Percentiles rank a stretch among this genome's conserved stretches.
Evolutionary conservation across 2,797 vertebrate species (phyloP).

Genomic region (Anomalospiza imberbis): DNA sequence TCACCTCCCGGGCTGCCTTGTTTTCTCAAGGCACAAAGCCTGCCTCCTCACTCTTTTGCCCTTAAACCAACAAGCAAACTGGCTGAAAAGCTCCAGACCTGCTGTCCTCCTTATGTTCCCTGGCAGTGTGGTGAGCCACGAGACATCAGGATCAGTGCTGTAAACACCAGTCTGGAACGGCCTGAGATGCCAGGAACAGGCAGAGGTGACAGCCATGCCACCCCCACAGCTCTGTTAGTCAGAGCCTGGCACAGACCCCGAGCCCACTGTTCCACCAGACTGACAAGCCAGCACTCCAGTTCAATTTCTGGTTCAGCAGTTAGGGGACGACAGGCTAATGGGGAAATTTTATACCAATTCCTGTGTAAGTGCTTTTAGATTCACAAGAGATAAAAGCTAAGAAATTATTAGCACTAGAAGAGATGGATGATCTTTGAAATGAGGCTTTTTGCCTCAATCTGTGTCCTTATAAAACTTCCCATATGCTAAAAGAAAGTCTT

Average conservation of each 20-base stretch:
- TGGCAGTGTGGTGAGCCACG: accelerated
- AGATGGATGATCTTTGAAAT: conserved; percentile 1
- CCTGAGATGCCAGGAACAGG: background rate
- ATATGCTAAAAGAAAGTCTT: background rate
- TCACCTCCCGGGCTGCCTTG: background rate
- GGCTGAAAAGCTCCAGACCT: background rate
- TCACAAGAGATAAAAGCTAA: background rate
- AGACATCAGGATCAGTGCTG: accelerated
- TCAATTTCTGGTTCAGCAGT: background rate
- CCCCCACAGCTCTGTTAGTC: background rate
- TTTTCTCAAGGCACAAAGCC: background rate
- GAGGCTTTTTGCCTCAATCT: background rate
- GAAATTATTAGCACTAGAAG: background rate
- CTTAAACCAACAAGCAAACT: background rate
- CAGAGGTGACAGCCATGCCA: background rate
- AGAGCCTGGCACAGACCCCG: background rate
- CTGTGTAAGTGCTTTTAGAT: conserved; percentile 18
- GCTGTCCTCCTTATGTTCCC: background rate
- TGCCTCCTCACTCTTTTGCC: background rate
- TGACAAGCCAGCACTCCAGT: background rate
- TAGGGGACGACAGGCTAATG: background rate
- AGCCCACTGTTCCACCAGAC: background rate
- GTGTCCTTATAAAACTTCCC: background rate
- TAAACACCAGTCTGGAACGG: accelerated
- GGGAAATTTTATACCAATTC: background rate